Evolutionary conservation across 2,888 invertebrate species (phyloP).

Genomic region (Campoplex capitator): DNA sequence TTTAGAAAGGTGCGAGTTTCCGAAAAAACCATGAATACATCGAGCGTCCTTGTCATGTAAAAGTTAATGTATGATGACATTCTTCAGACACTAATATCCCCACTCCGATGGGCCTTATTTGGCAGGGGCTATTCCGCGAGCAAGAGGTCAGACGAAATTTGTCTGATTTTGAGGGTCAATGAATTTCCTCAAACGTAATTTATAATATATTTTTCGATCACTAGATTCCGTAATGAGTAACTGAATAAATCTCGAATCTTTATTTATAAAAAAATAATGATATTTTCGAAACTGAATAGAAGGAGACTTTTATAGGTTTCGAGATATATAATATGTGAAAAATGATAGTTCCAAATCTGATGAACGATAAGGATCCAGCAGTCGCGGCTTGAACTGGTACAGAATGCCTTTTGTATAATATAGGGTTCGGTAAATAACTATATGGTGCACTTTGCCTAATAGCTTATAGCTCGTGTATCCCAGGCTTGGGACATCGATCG

Average conservation of each 20-base stretch:
- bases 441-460: slow-evolving; percentile 59
- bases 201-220: not conserved
- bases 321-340: not conserved
- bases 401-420: slow-evolving; percentile 33
- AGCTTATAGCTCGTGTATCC: slow-evolving; percentile 55
- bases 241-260: not conserved
- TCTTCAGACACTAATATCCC: not conserved
- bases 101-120: not conserved
- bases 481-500: slow-evolving; percentile 63
- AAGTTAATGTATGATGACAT: not conserved
- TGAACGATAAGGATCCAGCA: not conserved
- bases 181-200: not conserved
- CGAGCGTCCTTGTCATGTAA: not conserved
- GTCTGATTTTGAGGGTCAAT: not conserved
- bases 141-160: not conserved
- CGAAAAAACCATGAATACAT: not conserved
- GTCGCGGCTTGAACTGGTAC: not conserved
- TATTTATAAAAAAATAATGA: not conserved
- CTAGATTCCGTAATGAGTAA: not conserved
- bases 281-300: not conserved
- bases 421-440: slow-evolving; percentile 29
- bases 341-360: not conserved
- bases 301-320: not conserved
- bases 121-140: no score
- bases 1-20: slow-evolving; percentile 9